phyloP scores from a whole-genome alignment of 2,113 vertebrate genomes.

The Amblyopsis rosae region DNA sequence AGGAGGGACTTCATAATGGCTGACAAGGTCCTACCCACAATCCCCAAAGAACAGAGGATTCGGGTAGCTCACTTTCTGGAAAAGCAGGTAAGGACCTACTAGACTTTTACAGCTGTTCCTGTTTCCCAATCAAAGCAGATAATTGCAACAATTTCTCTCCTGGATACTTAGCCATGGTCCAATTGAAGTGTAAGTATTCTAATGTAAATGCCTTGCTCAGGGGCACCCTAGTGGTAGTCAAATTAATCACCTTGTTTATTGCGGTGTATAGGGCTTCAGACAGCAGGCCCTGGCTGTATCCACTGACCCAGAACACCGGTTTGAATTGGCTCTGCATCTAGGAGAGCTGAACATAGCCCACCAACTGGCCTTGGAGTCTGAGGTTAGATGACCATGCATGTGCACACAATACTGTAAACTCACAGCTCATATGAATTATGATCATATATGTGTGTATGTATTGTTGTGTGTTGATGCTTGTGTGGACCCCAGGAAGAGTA shows the following conservation, averaged over 20 bases:
- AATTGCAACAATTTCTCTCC: too few species aligned
- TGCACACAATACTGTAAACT: neutral
- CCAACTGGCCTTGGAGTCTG: conserved; percentile 88
- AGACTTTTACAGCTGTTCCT: neutral
- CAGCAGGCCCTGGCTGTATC: conserved; percentile 93
- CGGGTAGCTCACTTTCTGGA: conserved; percentile 92
- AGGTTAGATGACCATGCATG: conserved; percentile 74
- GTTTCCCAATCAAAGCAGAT: too few species aligned
- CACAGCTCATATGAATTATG: neutral
- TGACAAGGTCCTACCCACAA: conserved; percentile 90
- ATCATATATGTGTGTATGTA: too few species aligned
- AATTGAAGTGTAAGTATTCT: too few species aligned
- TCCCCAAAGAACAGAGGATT: conserved; percentile 92
- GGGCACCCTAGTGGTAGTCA: too few species aligned
- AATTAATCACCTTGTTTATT: neutral
- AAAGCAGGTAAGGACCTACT: conserved; percentile 81
- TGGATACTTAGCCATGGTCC: too few species aligned
- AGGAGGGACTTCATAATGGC: conserved; percentile 90
- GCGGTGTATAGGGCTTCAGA: conserved; percentile 84
- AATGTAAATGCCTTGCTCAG: too few species aligned
- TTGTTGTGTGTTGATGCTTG: too few species aligned
- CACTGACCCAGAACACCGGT: conserved; percentile 91
- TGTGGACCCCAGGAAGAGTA: too few species aligned
- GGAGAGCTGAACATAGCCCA: conserved; percentile 90
- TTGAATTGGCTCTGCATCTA: conserved; percentile 92